Evolutionary conservation across 2,888 invertebrate genomes (phyloP).

Genomic region (Polydrusus cervinus): DNA sequence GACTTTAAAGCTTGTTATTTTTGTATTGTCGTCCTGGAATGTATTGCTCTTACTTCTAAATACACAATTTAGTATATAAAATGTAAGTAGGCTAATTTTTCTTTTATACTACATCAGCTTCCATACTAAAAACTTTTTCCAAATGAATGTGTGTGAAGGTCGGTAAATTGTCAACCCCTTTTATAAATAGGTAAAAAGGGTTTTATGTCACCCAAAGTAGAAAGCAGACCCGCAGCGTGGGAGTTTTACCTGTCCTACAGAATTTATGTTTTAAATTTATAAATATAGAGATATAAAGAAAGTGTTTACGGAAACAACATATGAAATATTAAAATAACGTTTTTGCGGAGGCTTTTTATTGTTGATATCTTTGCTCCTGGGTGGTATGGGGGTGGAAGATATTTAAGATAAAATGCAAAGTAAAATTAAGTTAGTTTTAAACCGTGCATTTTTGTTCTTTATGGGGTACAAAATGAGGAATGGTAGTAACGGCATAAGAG

Average conservation of each 20-base stretch:
- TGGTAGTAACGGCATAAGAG: too few relatives aligned
- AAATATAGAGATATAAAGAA: conserved; percentile 45
- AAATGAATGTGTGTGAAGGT: conserved; percentile 8
- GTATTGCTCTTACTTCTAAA: too few relatives aligned
- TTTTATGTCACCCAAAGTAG: conserved; percentile 56
- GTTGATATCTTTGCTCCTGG: conserved; percentile 16
- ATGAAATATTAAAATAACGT: conserved; percentile 50
- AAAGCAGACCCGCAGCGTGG: conserved; percentile 58
- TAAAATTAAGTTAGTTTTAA: neutral
- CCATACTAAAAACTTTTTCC: neutral
- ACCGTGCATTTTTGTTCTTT: too few relatives aligned
- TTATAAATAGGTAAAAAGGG: conserved; percentile 50
- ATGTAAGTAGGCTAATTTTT: neutral
- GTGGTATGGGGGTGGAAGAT: conserved; percentile 38
- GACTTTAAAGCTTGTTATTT: too few relatives aligned
- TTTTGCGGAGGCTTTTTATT: conserved; percentile 46
- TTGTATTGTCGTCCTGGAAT: too few relatives aligned
- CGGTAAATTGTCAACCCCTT: conserved; percentile 43
- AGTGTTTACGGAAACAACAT: conserved; percentile 52
- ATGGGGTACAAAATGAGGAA: too few relatives aligned
- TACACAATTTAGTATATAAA: too few relatives aligned
- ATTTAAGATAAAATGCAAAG: neutral
- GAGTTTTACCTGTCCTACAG: conserved; percentile 59
- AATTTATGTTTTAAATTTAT: conserved; percentile 50
- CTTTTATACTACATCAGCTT: neutral